These are phyloP conservation scores for Phataginus tetradactyla DNA, from an alignment of 2,797 vertebrate species.

Conservation along the genomic window DNA sequence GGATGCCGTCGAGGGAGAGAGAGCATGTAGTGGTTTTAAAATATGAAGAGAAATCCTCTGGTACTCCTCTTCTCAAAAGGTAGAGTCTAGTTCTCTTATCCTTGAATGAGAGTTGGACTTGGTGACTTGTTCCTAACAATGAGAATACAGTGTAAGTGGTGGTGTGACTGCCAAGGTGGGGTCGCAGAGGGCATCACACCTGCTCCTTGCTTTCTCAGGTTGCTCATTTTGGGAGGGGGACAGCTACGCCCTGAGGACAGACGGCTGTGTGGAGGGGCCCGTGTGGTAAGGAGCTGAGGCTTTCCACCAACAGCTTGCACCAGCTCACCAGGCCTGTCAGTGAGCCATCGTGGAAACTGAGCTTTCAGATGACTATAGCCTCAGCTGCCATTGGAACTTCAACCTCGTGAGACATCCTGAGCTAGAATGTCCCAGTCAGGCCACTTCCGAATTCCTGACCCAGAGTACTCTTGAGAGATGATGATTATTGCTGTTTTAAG, in stretches of 20 bases:
- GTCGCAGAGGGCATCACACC: neutral
- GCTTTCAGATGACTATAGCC: neutral
- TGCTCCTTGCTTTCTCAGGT: neutral
- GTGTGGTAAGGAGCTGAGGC: neutral
- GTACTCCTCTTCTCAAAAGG: neutral
- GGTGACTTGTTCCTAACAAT: neutral
- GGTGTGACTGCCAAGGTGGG: neutral
- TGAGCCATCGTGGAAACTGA: neutral
- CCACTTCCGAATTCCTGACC: neutral
- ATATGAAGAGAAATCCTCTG: neutral
- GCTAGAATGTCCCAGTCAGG: neutral
- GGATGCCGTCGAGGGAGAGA: neutral
- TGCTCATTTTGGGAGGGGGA: neutral
- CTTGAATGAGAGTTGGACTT: neutral
- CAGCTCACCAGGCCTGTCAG: neutral
- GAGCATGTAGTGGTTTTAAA: neutral
- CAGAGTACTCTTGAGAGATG: neutral
- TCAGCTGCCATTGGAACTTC: neutral
- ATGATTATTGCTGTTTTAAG: neutral
- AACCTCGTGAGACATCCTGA: neutral
- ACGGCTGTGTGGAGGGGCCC: neutral
- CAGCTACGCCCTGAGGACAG: neutral
- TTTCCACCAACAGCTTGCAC: neutral
- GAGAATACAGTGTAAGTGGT: neutral
- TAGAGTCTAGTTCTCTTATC: neutral